A percentile compares a stretch with the other conserved stretches of the same genome.
Conservation (phyloP, 2,888 invertebrate genomes). For the Andrena bucephala region DNA sequence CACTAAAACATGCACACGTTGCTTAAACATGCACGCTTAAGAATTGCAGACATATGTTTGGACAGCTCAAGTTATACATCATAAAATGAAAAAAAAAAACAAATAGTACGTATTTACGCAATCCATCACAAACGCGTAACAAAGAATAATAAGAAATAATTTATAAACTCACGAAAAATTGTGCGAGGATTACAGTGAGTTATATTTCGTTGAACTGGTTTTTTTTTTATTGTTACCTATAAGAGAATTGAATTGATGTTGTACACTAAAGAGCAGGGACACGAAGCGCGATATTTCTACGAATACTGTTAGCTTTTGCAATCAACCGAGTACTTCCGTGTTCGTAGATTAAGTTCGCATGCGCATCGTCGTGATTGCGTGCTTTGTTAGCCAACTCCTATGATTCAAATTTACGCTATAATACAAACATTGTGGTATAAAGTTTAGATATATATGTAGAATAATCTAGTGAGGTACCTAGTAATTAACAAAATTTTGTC, state of each 20-base stretch:
- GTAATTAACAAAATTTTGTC: too few relatives aligned
- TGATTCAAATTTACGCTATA: neutral
- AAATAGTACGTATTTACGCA: too few relatives aligned
- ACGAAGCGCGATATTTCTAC: conserved; percentile 14
- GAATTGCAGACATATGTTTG: too few relatives aligned
- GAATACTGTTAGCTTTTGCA: conserved; percentile 42
- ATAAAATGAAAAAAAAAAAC: too few relatives aligned
- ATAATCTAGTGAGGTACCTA: too few relatives aligned
- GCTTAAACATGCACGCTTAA: too few relatives aligned
- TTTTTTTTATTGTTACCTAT: conserved; percentile 6
- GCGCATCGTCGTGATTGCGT: conserved; percentile 44
- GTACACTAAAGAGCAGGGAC: neutral
- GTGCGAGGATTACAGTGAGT: neutral
- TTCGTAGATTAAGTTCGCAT: conserved; percentile 43
- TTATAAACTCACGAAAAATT: neutral
- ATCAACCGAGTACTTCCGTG: conserved; percentile 62
- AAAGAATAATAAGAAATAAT: neutral
- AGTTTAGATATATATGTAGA: too few relatives aligned
- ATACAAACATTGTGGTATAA: neutral
- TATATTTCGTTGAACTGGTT: neutral
- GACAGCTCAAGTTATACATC: too few relatives aligned
- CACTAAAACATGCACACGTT: too few relatives aligned
- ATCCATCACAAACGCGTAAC: neutral
- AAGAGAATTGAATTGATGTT: neutral
- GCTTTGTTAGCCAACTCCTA: neutral